A percentile compares a stretch with the other conserved stretches of the same genome.
These are phyloP conservation scores for Dasypus novemcinctus DNA, from an alignment of 2,113 vertebrate genomes.

Conservation along the genomic window DNA sequence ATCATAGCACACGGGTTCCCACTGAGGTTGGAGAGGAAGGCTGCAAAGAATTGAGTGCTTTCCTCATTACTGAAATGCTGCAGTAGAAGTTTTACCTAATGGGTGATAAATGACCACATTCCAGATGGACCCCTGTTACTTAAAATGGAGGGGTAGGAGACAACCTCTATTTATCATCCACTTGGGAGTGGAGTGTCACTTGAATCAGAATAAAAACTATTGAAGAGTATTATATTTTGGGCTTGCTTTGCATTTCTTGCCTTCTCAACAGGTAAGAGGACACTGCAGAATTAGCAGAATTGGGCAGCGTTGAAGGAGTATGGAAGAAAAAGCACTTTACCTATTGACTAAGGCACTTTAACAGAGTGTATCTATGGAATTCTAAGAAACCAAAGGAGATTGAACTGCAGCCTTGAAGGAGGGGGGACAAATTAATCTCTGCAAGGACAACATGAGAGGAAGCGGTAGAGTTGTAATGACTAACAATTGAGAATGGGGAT, in stretches of 20 bases:
- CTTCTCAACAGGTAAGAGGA: background rate
- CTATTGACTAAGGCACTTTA: background rate
- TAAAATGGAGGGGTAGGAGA: background rate
- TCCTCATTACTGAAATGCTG: background rate
- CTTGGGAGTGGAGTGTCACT: background rate
- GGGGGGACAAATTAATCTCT: background rate
- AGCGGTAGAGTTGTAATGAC: background rate
- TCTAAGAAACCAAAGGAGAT: background rate
- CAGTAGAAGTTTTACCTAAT: background rate
- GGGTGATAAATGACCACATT: conserved; percentile 39
- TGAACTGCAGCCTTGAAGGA: background rate
- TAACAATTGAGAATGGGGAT: background rate
- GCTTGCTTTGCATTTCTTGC: background rate
- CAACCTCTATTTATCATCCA: background rate
- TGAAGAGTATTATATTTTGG: background rate
- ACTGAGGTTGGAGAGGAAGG: background rate
- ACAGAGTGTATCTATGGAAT: background rate
- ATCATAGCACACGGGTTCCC: background rate
- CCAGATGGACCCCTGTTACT: background rate
- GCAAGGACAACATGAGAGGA: background rate
- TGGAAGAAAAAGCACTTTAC: background rate
- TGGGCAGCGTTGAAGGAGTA: background rate
- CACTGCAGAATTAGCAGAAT: background rate
- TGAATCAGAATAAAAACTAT: background rate
- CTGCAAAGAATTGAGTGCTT: accelerated